Base-by-base conservation (phyloP, 2,113 vertebrate genomes). In the Mustela nigripes region DNA sequence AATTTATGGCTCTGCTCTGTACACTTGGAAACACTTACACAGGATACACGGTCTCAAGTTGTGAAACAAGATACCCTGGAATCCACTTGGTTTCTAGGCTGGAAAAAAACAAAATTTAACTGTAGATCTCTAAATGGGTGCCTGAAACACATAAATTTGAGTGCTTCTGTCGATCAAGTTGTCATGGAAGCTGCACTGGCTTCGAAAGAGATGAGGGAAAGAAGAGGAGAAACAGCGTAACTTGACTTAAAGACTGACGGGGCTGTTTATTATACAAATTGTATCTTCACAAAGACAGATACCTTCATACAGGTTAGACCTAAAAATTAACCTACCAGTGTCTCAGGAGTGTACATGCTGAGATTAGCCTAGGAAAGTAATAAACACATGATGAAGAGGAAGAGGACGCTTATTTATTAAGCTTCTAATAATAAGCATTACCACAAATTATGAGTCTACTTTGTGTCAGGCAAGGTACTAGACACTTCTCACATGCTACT, bases 1-100 rank as follows among this genome's bases (percentile, higher is more conserved):
- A 85, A 97, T 97, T 97, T 96, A 96, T 36, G 78, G 31, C 83
- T 97, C 89, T 87, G 63, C 39, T 74, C 2, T 5, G 62, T 15
- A 58, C 56, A 67, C 87, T 91, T 92, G 53, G 22, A 83, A 67
- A 60, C 88, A 79, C 18, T 87, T 81, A 88, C 11, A 19, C 48
- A 88, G 76, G 83, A 94, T 19, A 7, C 4, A 60, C 2, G 11
- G 33, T 36, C 18, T 82, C 67, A 50, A 65, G 53, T 80, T 33
- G 81, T 93, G 94, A 96, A 85, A 48, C 11, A 56, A 83, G 78
- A 84, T 19, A 69, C 19, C n/a, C 18, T 82, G 58, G 58, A 87
- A 53, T 88, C 48, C 62, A 85, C 53, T 62, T 79, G 53, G 58
- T 65, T 92, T 94, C 71, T 48, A 84, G 50, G 45, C 21, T 63